Evolutionary conservation across 2,113 vertebrate species (phyloP).

Genomic region (Propithecus coquereli): DNA sequence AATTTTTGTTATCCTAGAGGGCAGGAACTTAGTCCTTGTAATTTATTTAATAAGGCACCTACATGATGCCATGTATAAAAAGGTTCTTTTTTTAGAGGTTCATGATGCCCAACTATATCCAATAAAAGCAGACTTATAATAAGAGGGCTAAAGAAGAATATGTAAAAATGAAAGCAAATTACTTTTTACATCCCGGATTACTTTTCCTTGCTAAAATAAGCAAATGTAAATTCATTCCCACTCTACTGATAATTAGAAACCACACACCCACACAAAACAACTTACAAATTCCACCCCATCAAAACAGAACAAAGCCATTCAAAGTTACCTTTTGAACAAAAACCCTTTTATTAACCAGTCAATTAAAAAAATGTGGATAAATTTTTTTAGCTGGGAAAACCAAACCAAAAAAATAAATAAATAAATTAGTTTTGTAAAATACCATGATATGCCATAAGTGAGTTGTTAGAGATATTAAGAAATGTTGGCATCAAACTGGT

Average conservation of each 20-base stretch:
- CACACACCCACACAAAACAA: constrained; percentile 18
- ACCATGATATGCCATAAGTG: background rate
- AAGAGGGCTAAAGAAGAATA: constrained; percentile 35
- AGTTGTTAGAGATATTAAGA: constrained; percentile 2
- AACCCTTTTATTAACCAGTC: constrained; percentile 18
- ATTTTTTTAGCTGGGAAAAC: constrained; percentile 4
- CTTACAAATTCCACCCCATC: constrained; percentile 12
- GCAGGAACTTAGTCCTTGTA: constrained; percentile 5
- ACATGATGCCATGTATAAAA: background rate
- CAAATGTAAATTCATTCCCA: constrained; percentile 50
- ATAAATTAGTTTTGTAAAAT: background rate
- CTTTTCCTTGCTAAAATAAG: constrained; percentile 56
- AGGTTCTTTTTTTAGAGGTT: background rate
- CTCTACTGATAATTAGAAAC: constrained; percentile 50
- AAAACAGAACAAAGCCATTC: constrained; percentile 31
- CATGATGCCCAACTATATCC: background rate
- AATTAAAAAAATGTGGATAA: background rate
- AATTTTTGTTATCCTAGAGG: constrained; percentile 14
- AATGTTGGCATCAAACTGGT: background rate
- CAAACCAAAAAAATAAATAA: background rate
- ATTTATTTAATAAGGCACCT: constrained; percentile 44
- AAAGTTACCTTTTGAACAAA: constrained; percentile 50
- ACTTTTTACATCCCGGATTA: constrained; percentile 28
- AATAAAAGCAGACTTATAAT: constrained; percentile 43
- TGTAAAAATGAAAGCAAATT: constrained; percentile 26